Evolutionary conservation across 2,888 invertebrate genomes (phyloP), one percentile per base, ranked within the genome.

Genomic region (Lobophora halterata): DNA sequence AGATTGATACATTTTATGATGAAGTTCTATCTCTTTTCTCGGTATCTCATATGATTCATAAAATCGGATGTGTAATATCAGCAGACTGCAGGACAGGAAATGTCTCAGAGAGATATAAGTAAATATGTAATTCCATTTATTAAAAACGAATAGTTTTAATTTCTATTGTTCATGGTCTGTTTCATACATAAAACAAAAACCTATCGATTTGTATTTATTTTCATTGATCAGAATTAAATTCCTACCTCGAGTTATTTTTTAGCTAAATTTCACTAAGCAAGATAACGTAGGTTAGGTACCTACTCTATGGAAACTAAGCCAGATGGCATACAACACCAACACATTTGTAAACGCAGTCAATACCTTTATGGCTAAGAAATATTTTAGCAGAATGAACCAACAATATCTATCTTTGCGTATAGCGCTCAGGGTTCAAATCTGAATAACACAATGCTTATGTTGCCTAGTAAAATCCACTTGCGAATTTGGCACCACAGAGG

Each of bases 401-500:
- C n/a, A 23, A 12, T 8, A 7, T 26, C 3, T 5, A 23, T 17
- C 35, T 23, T 41, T 36, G 23, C 7, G 1, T 5, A 32, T 12
- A 8, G 19, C 19, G 16, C 27, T 32, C 36, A n/a, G 16, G 16
- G 36, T 42, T 18, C 5, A 38, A n/a, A n/a, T n/a, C n/a, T n/a
- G 5, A 35, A 41, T 40, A 7, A 29, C 31, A 14, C 17, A 16
- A 19, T 19, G 9, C 34, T 13, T n/a, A 7, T n/a, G 11, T 18
- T 8, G 20, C 13, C 34, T 21, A 13, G 17, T 25, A 20, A n/a
- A 17, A 29, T 14, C 32, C 35, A 38, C 39, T 46, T 47, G 68
- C 64, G 54, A 74, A 74, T 76, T 74, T 59, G 64, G 63, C 56
- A 74, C 61, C 55, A 51, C 41, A 55, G 37, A 59, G 83, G 85